Percentiles rank a stretch among this genome's conserved stretches.
Conservation (phyloP, 2,113 vertebrate genomes). For the Platichthys stellatus region DNA sequence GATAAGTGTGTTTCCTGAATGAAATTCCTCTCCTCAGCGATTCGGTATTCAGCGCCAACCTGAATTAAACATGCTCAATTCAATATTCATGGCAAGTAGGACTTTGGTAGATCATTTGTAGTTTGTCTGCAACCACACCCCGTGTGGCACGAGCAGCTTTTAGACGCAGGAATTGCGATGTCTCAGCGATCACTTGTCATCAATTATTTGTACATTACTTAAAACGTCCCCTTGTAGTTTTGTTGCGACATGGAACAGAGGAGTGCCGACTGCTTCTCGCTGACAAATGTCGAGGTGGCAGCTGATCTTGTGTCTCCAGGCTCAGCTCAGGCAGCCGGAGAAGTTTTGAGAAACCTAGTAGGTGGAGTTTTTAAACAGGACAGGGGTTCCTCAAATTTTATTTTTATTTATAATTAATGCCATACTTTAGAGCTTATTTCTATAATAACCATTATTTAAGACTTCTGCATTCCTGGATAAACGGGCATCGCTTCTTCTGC, state of each 20-base stretch:
- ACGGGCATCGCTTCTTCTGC: no score
- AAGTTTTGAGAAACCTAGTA: constrained; percentile 15
- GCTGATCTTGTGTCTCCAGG: constrained; percentile 5
- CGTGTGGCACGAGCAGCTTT: constrained; percentile 17
- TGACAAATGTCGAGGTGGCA: constrained; percentile 32
- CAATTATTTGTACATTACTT: constrained; percentile 55
- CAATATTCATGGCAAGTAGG: constrained; percentile 47
- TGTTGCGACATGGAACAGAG: constrained; percentile 6
- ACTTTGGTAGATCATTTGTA: constrained; percentile 45
- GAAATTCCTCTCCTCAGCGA: constrained; percentile 6
- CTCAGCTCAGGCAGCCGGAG: background rate
- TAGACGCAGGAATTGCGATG: background rate
- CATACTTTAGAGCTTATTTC: no score
- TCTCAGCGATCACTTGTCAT: constrained; percentile 32
- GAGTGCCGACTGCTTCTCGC: background rate
- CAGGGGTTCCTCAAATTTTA: background rate
- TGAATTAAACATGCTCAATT: constrained; percentile 61
- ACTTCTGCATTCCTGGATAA: no score
- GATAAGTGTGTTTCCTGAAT: constrained; percentile 12
- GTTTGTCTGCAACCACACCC: constrained; percentile 33
- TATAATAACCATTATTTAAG: no score
- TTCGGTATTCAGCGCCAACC: constrained; percentile 38
- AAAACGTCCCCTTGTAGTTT: constrained; percentile 24
- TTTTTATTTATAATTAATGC: no score
- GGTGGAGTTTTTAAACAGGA: background rate